These are phyloP conservation scores for Drosophila elegans DNA, from an alignment of 1,140 invertebrate genomes.

Conservation along the genomic window DNA sequence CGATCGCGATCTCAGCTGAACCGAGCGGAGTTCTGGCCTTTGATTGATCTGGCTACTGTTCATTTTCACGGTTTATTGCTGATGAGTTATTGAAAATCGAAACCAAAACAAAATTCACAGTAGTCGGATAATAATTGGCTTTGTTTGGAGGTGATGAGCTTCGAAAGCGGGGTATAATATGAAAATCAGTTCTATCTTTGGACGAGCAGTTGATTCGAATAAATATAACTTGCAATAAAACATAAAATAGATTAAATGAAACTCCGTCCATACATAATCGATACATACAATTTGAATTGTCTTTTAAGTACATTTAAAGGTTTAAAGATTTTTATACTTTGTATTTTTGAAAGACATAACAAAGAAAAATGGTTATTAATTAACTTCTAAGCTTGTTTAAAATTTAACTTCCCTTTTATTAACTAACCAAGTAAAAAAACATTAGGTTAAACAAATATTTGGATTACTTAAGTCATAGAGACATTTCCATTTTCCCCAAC, in stretches of 20 bases:
- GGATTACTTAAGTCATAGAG: background rate
- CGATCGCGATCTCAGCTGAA: constrained; percentile 41
- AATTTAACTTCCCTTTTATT: no score
- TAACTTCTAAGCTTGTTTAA: no score
- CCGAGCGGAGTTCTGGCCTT: constrained; percentile 56
- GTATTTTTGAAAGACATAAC: no score
- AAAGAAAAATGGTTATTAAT: no score
- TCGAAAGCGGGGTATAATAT: background rate
- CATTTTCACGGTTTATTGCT: constrained; percentile 73
- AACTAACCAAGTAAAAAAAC: no score
- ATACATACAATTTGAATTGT: no score
- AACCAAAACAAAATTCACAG: constrained; percentile 49
- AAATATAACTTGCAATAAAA: no score
- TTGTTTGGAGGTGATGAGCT: constrained; percentile 8
- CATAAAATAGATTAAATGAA: no score
- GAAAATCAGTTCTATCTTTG: no score
- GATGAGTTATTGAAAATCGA: constrained; percentile 61
- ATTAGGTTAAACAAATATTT: background rate
- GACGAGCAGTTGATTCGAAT: no score
- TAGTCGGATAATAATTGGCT: constrained; percentile 48
- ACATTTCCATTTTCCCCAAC: background rate
- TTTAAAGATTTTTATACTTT: background rate
- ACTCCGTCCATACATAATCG: no score
- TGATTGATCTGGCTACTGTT: constrained; percentile 78
- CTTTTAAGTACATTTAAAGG: background rate